phyloP scores from a whole-genome alignment of 1,140 invertebrate genomes.

The Cyclina sinensis region DNA sequence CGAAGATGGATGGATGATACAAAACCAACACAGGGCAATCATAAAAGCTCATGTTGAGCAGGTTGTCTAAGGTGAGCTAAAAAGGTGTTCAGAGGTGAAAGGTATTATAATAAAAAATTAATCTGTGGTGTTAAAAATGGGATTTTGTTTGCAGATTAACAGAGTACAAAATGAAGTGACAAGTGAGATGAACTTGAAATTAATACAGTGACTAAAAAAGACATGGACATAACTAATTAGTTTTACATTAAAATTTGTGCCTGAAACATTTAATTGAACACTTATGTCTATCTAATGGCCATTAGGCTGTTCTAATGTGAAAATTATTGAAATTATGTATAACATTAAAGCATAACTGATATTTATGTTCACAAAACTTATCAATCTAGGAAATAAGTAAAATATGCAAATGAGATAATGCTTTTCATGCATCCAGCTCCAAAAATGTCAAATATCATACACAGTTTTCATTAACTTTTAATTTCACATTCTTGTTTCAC shows the following conservation, averaged over 20 bases:
- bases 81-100: too few relatives aligned
- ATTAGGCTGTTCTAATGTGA: conserved; percentile 41
- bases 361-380: conserved; percentile 49
- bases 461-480: background rate
- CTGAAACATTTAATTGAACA: conserved; percentile 32
- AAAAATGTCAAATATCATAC: conserved; percentile 6
- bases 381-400: conserved; percentile 33
- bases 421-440: background rate
- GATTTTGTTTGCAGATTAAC: too few relatives aligned
- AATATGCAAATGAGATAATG: conserved; percentile 29
- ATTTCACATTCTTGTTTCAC: too few relatives aligned
- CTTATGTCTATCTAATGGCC: conserved; percentile 60
- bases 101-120: too few relatives aligned
- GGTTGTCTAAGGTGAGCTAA: too few relatives aligned
- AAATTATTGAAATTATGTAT: conserved; percentile 66
- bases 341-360: conserved; percentile 25
- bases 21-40: too few relatives aligned
- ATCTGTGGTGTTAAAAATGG: too few relatives aligned
- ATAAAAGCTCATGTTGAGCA: too few relatives aligned
- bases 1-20: too few relatives aligned
- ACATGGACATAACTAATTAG: conserved; percentile 54
- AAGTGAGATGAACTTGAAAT: too few relatives aligned
- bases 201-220: conserved; percentile 1
- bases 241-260: conserved; percentile 55
- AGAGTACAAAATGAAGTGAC: too few relatives aligned